Base-by-base conservation (phyloP, 2,797 vertebrate species). In the Miichthys miiuy region DNA sequence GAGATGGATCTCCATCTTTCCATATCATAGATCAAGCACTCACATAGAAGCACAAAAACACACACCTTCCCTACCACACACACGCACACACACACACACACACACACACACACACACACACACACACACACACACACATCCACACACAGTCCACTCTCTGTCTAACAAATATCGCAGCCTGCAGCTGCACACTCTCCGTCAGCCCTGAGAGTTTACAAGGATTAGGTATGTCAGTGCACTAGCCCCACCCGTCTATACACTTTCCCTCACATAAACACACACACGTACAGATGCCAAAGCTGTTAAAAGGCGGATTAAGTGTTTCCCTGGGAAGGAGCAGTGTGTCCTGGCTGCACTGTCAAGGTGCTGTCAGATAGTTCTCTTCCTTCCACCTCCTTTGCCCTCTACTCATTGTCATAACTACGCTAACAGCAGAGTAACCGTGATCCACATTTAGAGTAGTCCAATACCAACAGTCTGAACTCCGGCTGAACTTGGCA, bases 241-340 rank as follows among this genome's bases (percentile, higher is more conserved):
- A 50, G 86, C 79, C 73, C 70, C 80, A 75, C 86, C 80, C 75
- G 62, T 83, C 89, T 83, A 67, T 75, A 75, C 80, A 54, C 64
- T 80, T 78, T 87, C 78, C 34, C 81, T 73, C 83, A 65, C 66
- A 70, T 54, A 85, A 79, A 81, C 84, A 87, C 82, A 82, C 79
- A 64, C 68, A 82, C 55, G 11, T 75, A 84, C 78, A 86, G 85
- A 91, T 88, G 85, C 85, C 91, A 92, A 85, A 89, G 85, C 89
- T 90, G 90, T 91, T 93, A 93, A 92, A 93, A 90, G 87, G 69
- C 86, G 91, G 91, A 94, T 94, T 93, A 93, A 88, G 89, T 87
- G 85, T 91, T 88, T 91, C 83, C 86, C 88, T 87, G 78, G 83
- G 82, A 89, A 84, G 86, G 69, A 85, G 89, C 69, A 44, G 64